Base-by-base conservation (phyloP, 2,113 vertebrate genomes). In the Colistium nudipinnis region DNA sequence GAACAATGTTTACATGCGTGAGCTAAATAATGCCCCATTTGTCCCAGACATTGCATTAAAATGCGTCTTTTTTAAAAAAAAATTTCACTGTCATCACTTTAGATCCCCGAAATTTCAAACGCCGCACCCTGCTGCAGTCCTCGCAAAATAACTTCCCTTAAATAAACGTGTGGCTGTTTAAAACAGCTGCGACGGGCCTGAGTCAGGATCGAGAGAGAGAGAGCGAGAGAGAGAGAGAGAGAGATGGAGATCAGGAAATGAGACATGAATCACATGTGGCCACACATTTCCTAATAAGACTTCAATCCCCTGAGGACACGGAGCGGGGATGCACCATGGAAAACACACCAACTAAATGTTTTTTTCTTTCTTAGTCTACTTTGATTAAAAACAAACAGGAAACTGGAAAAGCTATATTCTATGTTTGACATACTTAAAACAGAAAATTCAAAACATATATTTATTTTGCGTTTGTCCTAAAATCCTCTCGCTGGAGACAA, bases 141-240 rank as follows among this genome's bases (percentile, higher is more conserved):
- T 45, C 16, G 56, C 62, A 4, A 6, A 10, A 52, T 12, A 78
- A 62, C 12, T 73, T 62, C 75, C 76, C 64, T 12, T 35, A 76
- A 81, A 86, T 84, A 81, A 82, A 51, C 33, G 0, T 31, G 33
- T 53, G 73, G 66, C 64, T 55, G 80, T 48, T n/a, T 65, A 48
- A 44, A 60, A 78, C 76, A 80, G 85, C 83, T 81, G 81, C 54
- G 24, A 55, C 28, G 0, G 22, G 10, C 47, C 2, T 53, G 72
- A 84, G 75, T 77, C 56, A 49, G 54, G 57, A 51, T 76, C 28
- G 45, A 69, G 13, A 41, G 43, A 60, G 54, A n/a, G n/a, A n/a
- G n/a, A n/a, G n/a, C n/a, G n/a, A n/a, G n/a, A n/a, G n/a, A n/a
- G n/a, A n/a, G n/a, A n/a, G n/a, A n/a, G 64, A 47, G 44, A 43